A percentile compares a stretch with the other conserved stretches of the same genome.
Evolutionary conservation across 2,888 invertebrate species (phyloP).

Genomic region (Pardosa pseudoannulata): DNA sequence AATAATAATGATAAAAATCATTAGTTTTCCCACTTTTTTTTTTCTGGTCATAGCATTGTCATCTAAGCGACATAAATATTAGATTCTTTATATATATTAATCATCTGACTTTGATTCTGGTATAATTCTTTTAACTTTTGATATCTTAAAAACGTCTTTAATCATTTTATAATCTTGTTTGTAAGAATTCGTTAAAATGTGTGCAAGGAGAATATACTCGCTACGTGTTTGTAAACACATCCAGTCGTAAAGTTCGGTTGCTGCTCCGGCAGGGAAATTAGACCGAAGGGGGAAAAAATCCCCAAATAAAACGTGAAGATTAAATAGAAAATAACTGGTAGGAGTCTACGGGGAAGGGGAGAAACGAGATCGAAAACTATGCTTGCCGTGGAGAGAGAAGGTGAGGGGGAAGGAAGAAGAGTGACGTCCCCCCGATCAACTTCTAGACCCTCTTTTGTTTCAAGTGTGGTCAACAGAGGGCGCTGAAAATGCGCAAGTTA

Average conservation of each 20-base stretch:
- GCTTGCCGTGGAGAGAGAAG: neutral
- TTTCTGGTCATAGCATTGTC: no score
- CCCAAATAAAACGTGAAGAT: constrained; percentile 38
- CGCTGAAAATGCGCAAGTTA: constrained; percentile 30
- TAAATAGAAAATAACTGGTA: constrained; percentile 15
- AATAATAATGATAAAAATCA: no score
- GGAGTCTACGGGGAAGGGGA: neutral
- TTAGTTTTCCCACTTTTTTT: no score
- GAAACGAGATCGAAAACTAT: constrained; percentile 11
- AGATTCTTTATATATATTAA: no score
- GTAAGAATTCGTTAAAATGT: no score
- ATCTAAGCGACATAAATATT: no score
- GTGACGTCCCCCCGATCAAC: constrained; percentile 22
- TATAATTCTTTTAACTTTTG: no score
- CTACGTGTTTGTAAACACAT: no score
- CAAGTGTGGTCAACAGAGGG: constrained; percentile 48
- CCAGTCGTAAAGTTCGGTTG: constrained; percentile 35
- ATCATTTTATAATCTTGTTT: no score
- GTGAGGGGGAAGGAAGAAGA: constrained; percentile 7
- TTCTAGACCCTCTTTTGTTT: constrained; percentile 56
- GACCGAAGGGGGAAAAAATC: constrained; percentile 25
- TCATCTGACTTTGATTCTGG: no score
- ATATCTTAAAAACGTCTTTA: no score
- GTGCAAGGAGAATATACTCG: no score
- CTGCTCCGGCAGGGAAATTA: constrained; percentile 29